Evolutionary conservation across 2,797 vertebrate genomes (phyloP), one percentile per base, ranked within the genome.

Genomic region (Lacerta agilis): DNA sequence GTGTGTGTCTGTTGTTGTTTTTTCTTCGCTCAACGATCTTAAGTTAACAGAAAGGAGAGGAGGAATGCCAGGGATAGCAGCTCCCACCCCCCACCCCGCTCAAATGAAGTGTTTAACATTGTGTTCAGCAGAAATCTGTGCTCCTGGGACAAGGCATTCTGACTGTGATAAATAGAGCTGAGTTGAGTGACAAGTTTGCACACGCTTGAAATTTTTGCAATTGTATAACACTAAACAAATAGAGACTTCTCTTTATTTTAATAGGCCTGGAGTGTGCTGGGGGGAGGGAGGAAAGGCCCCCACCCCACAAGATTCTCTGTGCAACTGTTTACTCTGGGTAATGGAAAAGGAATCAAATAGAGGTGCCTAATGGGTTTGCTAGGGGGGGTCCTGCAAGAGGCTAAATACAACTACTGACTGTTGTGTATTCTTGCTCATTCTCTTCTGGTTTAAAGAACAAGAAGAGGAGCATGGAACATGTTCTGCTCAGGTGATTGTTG

Each of bases 151-250:
- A 75, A 94, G 92, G 86, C 95, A 94, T 94, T 88, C 92, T 69
- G 91, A 89, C 90, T 93, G 92, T 36, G 91, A 75, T 92, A 92
- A 89, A 92, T 79, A 86, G 91, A 87, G 91, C 84, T 25, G 93
- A 15, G 64, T 77, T 93, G 95, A 93, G 94, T 92, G 96, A 95
- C 96, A 92, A 93, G 96, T 94, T 71, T 91, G 89, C 91, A 90
- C 96, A 95, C 93, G 96, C 94, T 94, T 92, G 93, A 94, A 75
- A 94, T 95, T 96, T 95, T 92, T 95, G 94, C 92, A 93, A 90
- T 96, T 95, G 95, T 95, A 94, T 94, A 95, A 96, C 93, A 45
- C 96, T 95, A 96, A 95, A 94, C 93, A 96, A 95, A 96, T 89
- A 96, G 90, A 95, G 95, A 94, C 94, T 94, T 93, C 92, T 94